These are phyloP conservation scores for Amiota communis DNA, from an alignment of 2,888 invertebrate species.

Conservation along the genomic window DNA sequence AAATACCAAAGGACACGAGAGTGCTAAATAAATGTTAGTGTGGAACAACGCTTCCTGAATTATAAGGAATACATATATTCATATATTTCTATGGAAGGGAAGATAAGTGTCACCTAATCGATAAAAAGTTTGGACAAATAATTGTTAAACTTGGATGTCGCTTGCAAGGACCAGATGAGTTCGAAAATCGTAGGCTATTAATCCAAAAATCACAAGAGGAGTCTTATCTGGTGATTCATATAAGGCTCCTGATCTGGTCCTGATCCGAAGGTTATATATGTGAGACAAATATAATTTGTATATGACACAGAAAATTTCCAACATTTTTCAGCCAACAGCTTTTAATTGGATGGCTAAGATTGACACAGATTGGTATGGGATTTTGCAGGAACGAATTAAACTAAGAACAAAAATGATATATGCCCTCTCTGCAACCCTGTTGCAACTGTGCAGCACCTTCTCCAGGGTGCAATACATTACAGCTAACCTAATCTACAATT, in stretches of 20 bases:
- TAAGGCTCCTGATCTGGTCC: conserved; percentile 76
- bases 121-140: conserved; percentile 79
- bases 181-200: conserved; percentile 77
- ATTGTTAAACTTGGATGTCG: conserved; percentile 87
- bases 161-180: conserved; percentile 75
- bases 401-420: too few relatives aligned
- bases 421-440: too few relatives aligned
- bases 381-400: conserved; percentile 79
- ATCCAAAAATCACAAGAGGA: conserved; percentile 72
- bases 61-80: conserved; percentile 74
- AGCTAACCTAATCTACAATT: too few relatives aligned
- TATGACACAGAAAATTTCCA: too few relatives aligned
- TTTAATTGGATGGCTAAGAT: conserved; percentile 48
- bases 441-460: too few relatives aligned
- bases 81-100: conserved; percentile 80
- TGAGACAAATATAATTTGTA: conserved; percentile 56
- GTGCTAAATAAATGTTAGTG: too few relatives aligned
- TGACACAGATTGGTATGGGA: conserved; percentile 80
- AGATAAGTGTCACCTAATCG: conserved; percentile 85
- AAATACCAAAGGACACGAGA: too few relatives aligned
- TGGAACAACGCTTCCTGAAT: too few relatives aligned
- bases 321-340: too few relatives aligned
- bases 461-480: too few relatives aligned
- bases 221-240: conserved; percentile 78
- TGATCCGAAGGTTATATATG: conserved; percentile 82